Conservation (phyloP, 2,888 invertebrate genomes). For the Osedax frankpressi region DNA sequence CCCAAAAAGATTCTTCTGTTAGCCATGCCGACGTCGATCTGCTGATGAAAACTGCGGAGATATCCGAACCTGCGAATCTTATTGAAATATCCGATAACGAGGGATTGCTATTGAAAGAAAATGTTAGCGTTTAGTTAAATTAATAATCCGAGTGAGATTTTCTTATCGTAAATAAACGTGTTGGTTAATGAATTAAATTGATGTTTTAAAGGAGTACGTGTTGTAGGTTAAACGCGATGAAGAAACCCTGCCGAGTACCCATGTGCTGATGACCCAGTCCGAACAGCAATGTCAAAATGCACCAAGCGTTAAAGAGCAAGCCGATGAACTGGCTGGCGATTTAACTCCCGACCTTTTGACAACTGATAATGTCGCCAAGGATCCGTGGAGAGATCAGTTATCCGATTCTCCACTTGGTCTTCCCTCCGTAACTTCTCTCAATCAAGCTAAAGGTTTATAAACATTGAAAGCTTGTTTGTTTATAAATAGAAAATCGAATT, state of each 20-base stretch:
- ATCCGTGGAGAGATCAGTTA: background rate
- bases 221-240: background rate
- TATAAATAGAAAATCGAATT: too few relatives aligned
- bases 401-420: background rate
- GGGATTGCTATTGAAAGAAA: background rate
- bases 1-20: too few relatives aligned
- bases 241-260: background rate
- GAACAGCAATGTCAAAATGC: background rate
- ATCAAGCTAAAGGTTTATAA: background rate
- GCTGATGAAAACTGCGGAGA: too few relatives aligned
- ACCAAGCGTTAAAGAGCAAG: background rate
- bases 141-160: too few relatives aligned
- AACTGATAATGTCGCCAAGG: background rate
- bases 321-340: too few relatives aligned
- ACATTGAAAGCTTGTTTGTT: background rate
- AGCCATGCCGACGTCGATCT: too few relatives aligned
- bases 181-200: too few relatives aligned
- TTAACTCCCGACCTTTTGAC: background rate
- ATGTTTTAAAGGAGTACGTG: too few relatives aligned
- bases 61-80: background rate
- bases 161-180: too few relatives aligned
- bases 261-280: background rate
- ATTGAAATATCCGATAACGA: background rate
- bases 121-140: background rate
- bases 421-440: background rate